Percentiles rank a stretch among this genome's conserved stretches.
phyloP scores from a whole-genome alignment of 2,797 vertebrate genomes.

The Nasua narica region DNA sequence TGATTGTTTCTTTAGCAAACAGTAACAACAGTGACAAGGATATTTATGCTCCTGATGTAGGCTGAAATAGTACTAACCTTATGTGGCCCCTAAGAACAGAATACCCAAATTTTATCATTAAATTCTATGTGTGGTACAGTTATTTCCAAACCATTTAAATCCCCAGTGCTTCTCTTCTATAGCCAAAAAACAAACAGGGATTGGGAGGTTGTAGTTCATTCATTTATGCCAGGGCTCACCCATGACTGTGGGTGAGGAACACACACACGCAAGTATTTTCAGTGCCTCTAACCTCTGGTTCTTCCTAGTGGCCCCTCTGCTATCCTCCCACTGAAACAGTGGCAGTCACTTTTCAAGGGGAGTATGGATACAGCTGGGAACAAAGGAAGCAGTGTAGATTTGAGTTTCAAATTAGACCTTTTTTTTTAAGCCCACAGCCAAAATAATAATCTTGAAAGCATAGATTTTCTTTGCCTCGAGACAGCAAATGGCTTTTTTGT shows the following conservation, averaged over 20 bases:
- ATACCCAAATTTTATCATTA: neutral
- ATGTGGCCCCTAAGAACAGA: neutral
- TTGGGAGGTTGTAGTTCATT: neutral
- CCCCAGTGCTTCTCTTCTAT: neutral
- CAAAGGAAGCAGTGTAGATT: slow-evolving; percentile 10
- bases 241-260: neutral
- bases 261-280: neutral
- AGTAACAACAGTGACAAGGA: neutral
- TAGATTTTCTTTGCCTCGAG: slow-evolving; percentile 47
- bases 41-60: neutral
- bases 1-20: neutral
- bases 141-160: slow-evolving; percentile 32
- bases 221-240: neutral
- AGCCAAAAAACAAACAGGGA: neutral
- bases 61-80: neutral
- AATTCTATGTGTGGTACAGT: neutral
- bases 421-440: slow-evolving; percentile 34
- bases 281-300: neutral
- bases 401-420: slow-evolving; percentile 37
- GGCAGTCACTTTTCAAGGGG: neutral
- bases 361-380: neutral
- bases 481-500: slow-evolving; percentile 5
- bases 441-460: slow-evolving; percentile 59
- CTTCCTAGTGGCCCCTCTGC: neutral
- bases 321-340: neutral